These are phyloP conservation scores for Drosophila obscura DNA, from an alignment of 1,140 invertebrate genomes.

Conservation along the genomic window DNA sequence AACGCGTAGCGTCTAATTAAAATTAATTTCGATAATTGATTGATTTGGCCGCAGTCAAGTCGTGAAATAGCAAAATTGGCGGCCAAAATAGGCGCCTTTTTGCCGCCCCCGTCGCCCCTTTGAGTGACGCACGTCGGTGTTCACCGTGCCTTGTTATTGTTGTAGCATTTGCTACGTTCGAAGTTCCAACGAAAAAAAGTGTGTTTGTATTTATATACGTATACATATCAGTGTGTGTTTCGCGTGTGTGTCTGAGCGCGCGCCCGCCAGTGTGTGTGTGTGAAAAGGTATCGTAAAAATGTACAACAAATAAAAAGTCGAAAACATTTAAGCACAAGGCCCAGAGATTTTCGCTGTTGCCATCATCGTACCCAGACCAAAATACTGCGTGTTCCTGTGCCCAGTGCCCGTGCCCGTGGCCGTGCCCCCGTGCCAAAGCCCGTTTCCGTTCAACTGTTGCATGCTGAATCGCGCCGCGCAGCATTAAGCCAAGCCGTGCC, in stretches of 20 bases:
- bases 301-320: constrained; percentile 33
- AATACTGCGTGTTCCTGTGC: no score
- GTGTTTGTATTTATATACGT: no score
- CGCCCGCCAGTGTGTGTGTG: constrained; percentile 32
- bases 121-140: constrained; percentile 47
- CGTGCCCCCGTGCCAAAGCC: no score
- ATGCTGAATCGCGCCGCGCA: no score
- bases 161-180: constrained; percentile 38
- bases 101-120: constrained; percentile 13
- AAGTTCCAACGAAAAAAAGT: background rate
- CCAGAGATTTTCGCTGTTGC: constrained; percentile 6
- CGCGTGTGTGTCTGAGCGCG: constrained; percentile 22
- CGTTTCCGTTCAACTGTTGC: no score
- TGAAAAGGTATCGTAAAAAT: constrained; percentile 50
- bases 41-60: constrained; percentile 39
- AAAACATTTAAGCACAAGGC: constrained; percentile 11
- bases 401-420: no score
- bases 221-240: constrained; percentile 1
- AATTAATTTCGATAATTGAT: constrained; percentile 27
- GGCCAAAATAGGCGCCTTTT: constrained; percentile 30
- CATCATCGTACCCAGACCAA: no score
- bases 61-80: constrained; percentile 42
- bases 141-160: constrained; percentile 43
- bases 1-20: constrained; percentile 46
- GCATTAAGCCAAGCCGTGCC: no score